Conservation (phyloP, 2,797 vertebrate species). For the Notoglanidium macrostoma region DNA sequence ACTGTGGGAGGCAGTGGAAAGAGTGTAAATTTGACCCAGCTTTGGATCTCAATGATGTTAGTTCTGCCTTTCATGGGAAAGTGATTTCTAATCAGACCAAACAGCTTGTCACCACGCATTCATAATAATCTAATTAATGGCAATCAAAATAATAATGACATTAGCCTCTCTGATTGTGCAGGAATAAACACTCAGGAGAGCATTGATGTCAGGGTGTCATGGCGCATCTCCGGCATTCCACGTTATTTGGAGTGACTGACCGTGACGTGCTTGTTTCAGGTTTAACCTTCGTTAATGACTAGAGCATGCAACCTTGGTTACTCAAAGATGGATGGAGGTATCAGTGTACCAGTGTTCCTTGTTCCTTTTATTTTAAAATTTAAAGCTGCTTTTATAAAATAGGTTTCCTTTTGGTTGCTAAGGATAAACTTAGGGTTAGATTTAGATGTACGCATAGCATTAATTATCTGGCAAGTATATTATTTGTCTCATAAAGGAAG, state of each 20-base stretch:
- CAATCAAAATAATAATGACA: slow-evolving; percentile 72
- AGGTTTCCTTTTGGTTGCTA: not conserved
- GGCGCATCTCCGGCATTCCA: not conserved
- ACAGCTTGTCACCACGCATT: slow-evolving; percentile 73
- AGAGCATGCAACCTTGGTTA: not conserved
- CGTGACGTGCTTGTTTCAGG: slow-evolving; percentile 7
- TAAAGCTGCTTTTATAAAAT: not conserved
- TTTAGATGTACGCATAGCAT: not conserved
- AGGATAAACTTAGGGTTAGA: not conserved
- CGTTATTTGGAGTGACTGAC: slow-evolving; percentile 44
- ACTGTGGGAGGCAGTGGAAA: not conserved
- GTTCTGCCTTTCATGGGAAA: slow-evolving; percentile 72
- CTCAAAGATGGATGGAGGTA: not conserved
- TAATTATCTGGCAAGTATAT: not conserved
- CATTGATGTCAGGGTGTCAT: slow-evolving; percentile 28
- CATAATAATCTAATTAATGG: slow-evolving; percentile 77
- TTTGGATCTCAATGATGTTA: slow-evolving; percentile 64
- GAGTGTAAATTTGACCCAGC: slow-evolving; percentile 43
- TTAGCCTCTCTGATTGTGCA: slow-evolving; percentile 62
- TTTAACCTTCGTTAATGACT: slow-evolving; percentile 1
- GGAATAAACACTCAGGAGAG: slow-evolving; percentile 48
- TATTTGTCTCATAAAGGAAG: not conserved
- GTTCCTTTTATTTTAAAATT: not conserved
- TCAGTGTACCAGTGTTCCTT: not conserved
- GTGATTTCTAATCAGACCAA: slow-evolving; percentile 76